phyloP scores from a whole-genome alignment of 2,888 invertebrate species.

The Galerucella calmariensis region DNA sequence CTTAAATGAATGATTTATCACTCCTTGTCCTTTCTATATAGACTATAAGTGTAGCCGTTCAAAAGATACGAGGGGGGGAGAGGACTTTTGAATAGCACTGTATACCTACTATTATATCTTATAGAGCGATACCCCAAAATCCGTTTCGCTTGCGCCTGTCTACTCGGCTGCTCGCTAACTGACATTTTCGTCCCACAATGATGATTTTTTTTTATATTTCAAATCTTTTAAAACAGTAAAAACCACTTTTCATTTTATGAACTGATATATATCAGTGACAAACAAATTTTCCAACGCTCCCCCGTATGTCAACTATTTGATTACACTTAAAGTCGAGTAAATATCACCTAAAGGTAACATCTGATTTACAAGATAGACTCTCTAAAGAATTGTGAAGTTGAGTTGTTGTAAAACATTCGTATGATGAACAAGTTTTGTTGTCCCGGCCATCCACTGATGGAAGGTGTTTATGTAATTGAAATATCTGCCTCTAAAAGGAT shows the following conservation, averaged over 20 bases:
- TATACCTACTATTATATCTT: no score
- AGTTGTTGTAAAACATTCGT: neutral
- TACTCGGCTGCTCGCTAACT: no score
- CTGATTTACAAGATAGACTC: conserved; percentile 1
- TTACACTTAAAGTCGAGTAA: conserved; percentile 44
- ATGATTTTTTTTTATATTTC: no score
- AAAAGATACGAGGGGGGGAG: no score
- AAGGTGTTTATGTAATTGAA: conserved; percentile 33
- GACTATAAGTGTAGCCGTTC: no score
- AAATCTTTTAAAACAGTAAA: neutral
- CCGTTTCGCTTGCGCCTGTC: no score
- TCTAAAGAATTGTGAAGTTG: neutral
- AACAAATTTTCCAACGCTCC: neutral
- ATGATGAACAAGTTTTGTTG: neutral
- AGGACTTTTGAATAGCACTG: no score
- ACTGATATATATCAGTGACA: conserved; percentile 46
- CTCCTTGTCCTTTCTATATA: no score
- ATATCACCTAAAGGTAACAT: conserved; percentile 25
- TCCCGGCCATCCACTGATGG: conserved; percentile 9
- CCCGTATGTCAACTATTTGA: conserved; percentile 52
- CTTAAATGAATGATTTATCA: no score
- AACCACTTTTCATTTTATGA: neutral
- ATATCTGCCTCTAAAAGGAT: conserved; percentile 32
- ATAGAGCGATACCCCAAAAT: no score
- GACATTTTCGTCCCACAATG: no score